These are phyloP conservation scores for Lasiommata megera DNA, from an alignment of 2,888 invertebrate species.

Conservation along the genomic window DNA sequence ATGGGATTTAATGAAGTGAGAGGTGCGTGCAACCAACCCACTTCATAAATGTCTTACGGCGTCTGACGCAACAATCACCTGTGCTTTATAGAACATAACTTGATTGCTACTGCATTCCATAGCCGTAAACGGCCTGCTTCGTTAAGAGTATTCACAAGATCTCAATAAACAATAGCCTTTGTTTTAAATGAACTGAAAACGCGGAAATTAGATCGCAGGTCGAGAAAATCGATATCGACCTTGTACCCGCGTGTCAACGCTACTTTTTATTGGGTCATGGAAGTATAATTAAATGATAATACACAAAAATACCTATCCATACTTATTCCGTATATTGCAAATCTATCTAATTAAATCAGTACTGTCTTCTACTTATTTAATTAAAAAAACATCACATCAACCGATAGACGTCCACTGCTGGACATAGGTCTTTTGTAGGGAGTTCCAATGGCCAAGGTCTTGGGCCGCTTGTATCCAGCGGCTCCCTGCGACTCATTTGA, in stretches of 20 bases:
- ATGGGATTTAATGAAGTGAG: conserved; percentile 57
- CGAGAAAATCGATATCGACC: conserved; percentile 25
- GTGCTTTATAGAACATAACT: conserved; percentile 55
- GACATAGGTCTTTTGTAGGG: no score
- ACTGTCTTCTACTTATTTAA: no score
- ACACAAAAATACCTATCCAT: background rate
- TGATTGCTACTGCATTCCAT: conserved; percentile 56
- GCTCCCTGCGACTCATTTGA: no score
- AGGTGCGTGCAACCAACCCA: conserved; percentile 47
- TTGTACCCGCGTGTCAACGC: conserved; percentile 21
- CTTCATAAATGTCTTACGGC: conserved; percentile 43
- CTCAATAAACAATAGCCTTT: conserved; percentile 32
- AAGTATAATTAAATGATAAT: no score
- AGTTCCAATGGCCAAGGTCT: no score
- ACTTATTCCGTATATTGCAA: no score
- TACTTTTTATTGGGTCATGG: background rate
- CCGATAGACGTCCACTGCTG: no score
- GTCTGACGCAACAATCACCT: conserved; percentile 62
- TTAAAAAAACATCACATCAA: no score
- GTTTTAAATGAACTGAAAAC: conserved; percentile 28
- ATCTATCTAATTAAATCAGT: no score
- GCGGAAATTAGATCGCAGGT: conserved; percentile 25
- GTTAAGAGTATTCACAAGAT: conserved; percentile 37
- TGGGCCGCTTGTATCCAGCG: no score
- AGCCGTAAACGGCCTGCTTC: conserved; percentile 47